phyloP scores from a whole-genome alignment of 2,888 invertebrate species.

The Phyllotreta striolata region DNA sequence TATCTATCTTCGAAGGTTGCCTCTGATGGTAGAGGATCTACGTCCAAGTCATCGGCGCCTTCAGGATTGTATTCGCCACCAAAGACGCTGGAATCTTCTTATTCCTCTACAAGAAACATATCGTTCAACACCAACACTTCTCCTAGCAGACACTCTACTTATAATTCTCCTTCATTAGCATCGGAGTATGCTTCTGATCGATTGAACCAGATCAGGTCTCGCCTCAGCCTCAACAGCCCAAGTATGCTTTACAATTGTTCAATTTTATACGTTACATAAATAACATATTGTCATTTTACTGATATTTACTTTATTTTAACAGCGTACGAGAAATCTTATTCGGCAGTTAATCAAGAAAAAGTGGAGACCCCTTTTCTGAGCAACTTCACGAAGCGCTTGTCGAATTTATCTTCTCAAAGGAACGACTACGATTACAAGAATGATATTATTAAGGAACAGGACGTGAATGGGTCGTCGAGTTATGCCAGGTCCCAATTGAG shows the following conservation, averaged over 20 bases:
- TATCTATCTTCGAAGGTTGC: slow-evolving; percentile 33
- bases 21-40: slow-evolving; percentile 38
- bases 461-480: slow-evolving; percentile 53
- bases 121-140: slow-evolving; percentile 57
- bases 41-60: slow-evolving; percentile 56
- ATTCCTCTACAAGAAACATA: slow-evolving; percentile 41
- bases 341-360: slow-evolving; percentile 49
- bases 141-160: slow-evolving; percentile 57
- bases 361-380: slow-evolving; percentile 75
- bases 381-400: slow-evolving; percentile 72
- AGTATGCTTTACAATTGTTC: slow-evolving; percentile 36
- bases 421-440: slow-evolving; percentile 53
- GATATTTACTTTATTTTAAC: slow-evolving; percentile 23
- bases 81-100: slow-evolving; percentile 60
- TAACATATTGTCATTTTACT: too few relatives aligned
- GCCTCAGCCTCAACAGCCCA: slow-evolving; percentile 65
- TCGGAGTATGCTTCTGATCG: slow-evolving; percentile 63
- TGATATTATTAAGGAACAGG: slow-evolving; percentile 58
- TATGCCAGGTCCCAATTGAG: slow-evolving; percentile 46
- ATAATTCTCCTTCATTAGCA: slow-evolving; percentile 48
- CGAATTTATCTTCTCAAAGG: slow-evolving; percentile 55
- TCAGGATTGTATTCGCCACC: slow-evolving; percentile 55
- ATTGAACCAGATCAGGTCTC: slow-evolving; percentile 67
- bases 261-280: neutral
- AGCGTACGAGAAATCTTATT: slow-evolving; percentile 49